Percentiles rank a stretch among this genome's conserved stretches.
Conservation (phyloP, 2,888 invertebrate genomes). For the Oxytorus armatus region DNA sequence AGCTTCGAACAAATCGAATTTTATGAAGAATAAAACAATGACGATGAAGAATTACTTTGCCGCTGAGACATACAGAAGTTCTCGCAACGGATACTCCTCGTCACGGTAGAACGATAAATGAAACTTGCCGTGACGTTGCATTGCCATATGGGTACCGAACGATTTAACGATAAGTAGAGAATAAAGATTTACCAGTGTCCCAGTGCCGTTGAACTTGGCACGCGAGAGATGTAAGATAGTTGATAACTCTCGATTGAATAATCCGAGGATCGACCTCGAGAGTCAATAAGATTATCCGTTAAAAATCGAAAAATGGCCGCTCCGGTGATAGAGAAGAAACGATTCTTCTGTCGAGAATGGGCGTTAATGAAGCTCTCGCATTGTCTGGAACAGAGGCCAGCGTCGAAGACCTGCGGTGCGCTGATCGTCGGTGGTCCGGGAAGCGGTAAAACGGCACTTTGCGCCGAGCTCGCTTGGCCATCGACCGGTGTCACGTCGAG, state of each 20-base stretch:
- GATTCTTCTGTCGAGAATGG: slow-evolving; percentile 97
- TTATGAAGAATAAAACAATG: not conserved
- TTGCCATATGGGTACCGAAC: slow-evolving; percentile 22
- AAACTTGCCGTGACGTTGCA: slow-evolving; percentile 34
- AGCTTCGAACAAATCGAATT: slow-evolving; percentile 43
- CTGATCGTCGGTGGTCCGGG: slow-evolving; percentile 96
- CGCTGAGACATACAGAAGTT: not conserved
- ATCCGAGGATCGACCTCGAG: not conserved
- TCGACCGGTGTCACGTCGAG: slow-evolving; percentile 88
- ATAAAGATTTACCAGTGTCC: slow-evolving; percentile 20
- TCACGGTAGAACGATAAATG: slow-evolving; percentile 40
- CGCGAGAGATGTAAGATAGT: not conserved
- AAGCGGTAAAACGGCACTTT: slow-evolving; percentile 96
- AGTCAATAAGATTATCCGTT: not conserved
- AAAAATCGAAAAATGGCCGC: slow-evolving; percentile 80
- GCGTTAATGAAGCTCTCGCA: slow-evolving; percentile 97
- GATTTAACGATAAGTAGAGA: slow-evolving; percentile 47
- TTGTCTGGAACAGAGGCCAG: slow-evolving; percentile 94
- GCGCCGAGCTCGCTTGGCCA: slow-evolving; percentile 91
- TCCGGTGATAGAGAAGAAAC: slow-evolving; percentile 87
- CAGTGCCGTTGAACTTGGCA: not conserved
- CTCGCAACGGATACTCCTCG: slow-evolving; percentile 22
- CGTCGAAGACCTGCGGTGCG: slow-evolving; percentile 94
- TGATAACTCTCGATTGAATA: not conserved
- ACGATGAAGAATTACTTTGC: not conserved